Base-by-base conservation (phyloP, 1,140 invertebrate genomes). In the Parapsyche elsis region DNA sequence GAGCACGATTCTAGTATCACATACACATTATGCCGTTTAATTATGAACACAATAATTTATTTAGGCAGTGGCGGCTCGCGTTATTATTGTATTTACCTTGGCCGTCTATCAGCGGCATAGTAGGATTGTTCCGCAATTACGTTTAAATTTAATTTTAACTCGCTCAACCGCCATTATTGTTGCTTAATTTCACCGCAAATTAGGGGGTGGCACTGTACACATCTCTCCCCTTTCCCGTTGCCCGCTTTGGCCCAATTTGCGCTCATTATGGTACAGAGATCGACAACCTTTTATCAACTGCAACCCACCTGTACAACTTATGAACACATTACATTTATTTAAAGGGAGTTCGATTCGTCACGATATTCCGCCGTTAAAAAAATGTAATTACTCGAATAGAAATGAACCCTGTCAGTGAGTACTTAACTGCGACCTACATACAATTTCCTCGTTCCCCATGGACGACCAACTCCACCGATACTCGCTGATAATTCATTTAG, bases 81-180 rank as follows among this genome's bases (percentile, higher is more conserved):
- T 53, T 14, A 14, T 53, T 12, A 53, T 53, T 12, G 49, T 53
- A 53, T 1, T 53, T 16, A 53, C 49, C 7, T 38, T 38, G 30
- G 30, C 30, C 30, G 30, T 38, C 30, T 53, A 53, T 53, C 49
- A 53, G 49, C 12, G 49, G 49, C 49, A 4, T 12, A 14, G 49
- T 16, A 53, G 16, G 16, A 5, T 67, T 23, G 24, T 67, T 67
- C 19, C 23, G 64, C 24, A 67, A 67, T 67, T 67, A 67, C 23
- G 64, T 26, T 26, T 10, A 26, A 67, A 67, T 67, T 67, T 23
- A 67, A 67, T 67, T 67, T 30, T 12, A 67, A 67, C 23, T 67
- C 64, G 64, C 23, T 67, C 64, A 67, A 23, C 64, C 64, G 24
- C 64, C 64, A 67, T 67, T 67, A 67, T 67, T 67, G 64, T 67